Conservation (phyloP, 2,888 invertebrate species). For the Nycteola revayana region DNA sequence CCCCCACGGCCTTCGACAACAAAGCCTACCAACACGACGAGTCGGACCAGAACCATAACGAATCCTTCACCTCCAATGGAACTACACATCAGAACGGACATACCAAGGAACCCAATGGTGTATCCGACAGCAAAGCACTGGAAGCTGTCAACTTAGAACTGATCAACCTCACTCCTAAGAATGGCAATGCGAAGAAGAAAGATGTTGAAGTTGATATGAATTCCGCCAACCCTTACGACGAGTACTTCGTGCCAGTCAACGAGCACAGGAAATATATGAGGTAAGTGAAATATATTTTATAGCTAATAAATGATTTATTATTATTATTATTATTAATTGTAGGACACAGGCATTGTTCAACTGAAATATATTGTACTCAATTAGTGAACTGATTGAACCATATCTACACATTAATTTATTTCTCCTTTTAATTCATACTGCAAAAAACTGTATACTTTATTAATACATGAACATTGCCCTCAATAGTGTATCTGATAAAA, state of each 20-base stretch:
- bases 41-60: conserved; percentile 71
- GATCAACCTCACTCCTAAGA: conserved; percentile 86
- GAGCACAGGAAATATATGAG: conserved; percentile 93
- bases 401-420: too few relatives aligned
- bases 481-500: too few relatives aligned
- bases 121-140: conserved; percentile 60
- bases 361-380: too few relatives aligned
- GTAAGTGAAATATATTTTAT: too few relatives aligned
- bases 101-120: conserved; percentile 62
- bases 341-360: too few relatives aligned
- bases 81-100: conserved; percentile 63
- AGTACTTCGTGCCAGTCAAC: conserved; percentile 93
- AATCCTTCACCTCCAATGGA: conserved; percentile 72
- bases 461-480: too few relatives aligned
- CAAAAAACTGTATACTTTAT: too few relatives aligned
- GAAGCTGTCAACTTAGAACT: conserved; percentile 92
- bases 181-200: conserved; percentile 84
- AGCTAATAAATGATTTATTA: too few relatives aligned
- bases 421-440: too few relatives aligned
- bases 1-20: conserved; percentile 72
- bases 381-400: too few relatives aligned
- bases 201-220: conserved; percentile 85
- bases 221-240: conserved; percentile 88
- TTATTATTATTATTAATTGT: too few relatives aligned
- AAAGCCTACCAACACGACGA: conserved; percentile 70